Evolutionary conservation across 2,888 invertebrate species (phyloP), one percentile per base, ranked within the genome.

Genomic region (Strigamia maritima): DNA sequence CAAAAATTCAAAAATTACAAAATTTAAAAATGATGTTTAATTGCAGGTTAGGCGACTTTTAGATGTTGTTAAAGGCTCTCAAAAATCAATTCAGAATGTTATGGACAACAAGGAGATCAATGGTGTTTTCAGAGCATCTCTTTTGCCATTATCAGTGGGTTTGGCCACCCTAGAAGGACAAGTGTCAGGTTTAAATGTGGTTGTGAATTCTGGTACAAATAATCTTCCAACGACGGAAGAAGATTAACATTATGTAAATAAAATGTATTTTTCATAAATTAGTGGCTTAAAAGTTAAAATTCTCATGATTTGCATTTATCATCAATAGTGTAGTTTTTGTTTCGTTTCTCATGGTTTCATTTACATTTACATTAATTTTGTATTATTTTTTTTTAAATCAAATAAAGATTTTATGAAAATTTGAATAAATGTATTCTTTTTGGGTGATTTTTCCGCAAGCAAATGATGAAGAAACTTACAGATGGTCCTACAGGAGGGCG

Each of bases 21-120:
- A 19, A n/a, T 49, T 49, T 49, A 49, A 49, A 49, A 19, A n/a
- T 49, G n/a, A n/a, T n/a, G 14, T 14, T 49, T 49, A n/a, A n/a
- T 44, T 44, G 44, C 60, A 65, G 65, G 65, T 65, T 7, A 24
- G 26, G 8, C 65, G 65, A 26, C 65, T 65, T 65, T 65, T 65
- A 10, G 28, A 65, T 28, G 65, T 65, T 2, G 65, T 65, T 28
- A 65, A 65, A 28, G 28, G 26, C 16, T 22, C 65, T 26, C 65
- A 65, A 14, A 65, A 65, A 26, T 65, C 65, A 26, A 28, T 65
- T 65, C 65, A 65, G 16, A 26, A 16, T 10, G 28, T 65, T 26
- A 65, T 65, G 65, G 65, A 65, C 26, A 65, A 65, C 65, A 28
- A 28, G 24, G 26, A 65, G 26, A 65, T 65, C 26, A 65, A 65